phyloP scores from a whole-genome alignment of 2,113 vertebrate species.

The Pomatorhinus ruficollis region DNA sequence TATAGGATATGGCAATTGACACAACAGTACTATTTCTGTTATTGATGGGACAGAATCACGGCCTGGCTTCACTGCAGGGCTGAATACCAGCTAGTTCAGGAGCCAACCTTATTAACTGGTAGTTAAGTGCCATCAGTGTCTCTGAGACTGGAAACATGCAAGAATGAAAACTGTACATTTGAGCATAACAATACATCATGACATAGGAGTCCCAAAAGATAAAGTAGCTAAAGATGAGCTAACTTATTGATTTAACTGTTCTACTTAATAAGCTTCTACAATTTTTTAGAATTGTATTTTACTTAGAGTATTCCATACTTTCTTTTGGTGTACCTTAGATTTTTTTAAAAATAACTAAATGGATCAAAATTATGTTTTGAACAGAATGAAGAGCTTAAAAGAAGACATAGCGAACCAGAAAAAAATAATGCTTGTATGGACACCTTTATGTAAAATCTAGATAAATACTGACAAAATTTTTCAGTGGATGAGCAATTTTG shows the following conservation, averaged over 20 bases:
- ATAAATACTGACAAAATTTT: not conserved
- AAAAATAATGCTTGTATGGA: not conserved
- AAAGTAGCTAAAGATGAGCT: not conserved
- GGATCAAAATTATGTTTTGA: not conserved
- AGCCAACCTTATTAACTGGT: not conserved
- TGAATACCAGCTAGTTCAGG: not conserved
- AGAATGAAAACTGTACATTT: not conserved
- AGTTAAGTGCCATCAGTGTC: not conserved
- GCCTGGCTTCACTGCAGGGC: not conserved
- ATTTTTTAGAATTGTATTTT: not conserved
- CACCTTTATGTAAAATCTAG: not conserved
- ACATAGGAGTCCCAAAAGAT: not conserved
- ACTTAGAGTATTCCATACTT: not conserved
- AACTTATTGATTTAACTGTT: not conserved
- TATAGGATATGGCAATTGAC: not conserved
- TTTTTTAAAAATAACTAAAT: not conserved
- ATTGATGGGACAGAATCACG: not conserved
- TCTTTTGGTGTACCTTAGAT: not conserved
- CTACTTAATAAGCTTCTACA: not conserved
- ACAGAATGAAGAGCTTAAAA: not conserved
- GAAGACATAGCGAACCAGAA: not conserved
- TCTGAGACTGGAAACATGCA: not conserved
- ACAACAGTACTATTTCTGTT: not conserved
- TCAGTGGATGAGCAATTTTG: not conserved
- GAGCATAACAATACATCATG: not conserved